phyloP scores from a whole-genome alignment of 2,888 invertebrate species.

The Chymomyza caudatula region DNA sequence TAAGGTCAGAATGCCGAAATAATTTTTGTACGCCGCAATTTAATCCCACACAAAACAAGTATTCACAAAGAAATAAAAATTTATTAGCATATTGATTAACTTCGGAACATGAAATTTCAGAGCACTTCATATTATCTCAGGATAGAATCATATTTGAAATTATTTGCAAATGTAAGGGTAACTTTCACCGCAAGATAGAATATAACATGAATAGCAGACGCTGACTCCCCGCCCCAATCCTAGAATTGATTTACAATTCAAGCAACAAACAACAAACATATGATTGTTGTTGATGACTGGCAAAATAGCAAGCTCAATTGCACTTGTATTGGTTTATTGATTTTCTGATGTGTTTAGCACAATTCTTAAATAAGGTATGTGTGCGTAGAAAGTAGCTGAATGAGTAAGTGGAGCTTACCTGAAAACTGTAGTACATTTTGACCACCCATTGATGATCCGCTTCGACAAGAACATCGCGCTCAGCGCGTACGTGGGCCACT shows the following conservation, averaged over 20 bases:
- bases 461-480: constrained; percentile 98
- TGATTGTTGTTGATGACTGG: constrained; percentile 50
- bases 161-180: neutral
- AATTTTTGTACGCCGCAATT: too few species aligned
- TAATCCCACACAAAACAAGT: neutral
- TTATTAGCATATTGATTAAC: neutral
- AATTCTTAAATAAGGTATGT: neutral
- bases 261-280: constrained; percentile 40
- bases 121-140: neutral
- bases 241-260: neutral
- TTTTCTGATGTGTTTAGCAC: constrained; percentile 39
- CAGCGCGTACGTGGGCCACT: constrained; percentile 97
- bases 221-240: neutral
- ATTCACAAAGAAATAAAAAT: too few species aligned
- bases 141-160: neutral
- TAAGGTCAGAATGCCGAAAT: too few species aligned
- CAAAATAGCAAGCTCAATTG: constrained; percentile 19
- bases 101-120: neutral
- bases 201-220: neutral
- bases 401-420: constrained; percentile 75
- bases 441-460: constrained; percentile 99
- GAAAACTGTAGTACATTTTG: constrained; percentile 99
- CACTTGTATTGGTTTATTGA: constrained; percentile 69
- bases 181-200: too few species aligned
- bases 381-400: neutral